A percentile compares a stretch with the other conserved stretches of the same genome.
Evolutionary conservation across 1,140 invertebrate genomes (phyloP).

Genomic region (Thaumetopoea pityocampa): DNA sequence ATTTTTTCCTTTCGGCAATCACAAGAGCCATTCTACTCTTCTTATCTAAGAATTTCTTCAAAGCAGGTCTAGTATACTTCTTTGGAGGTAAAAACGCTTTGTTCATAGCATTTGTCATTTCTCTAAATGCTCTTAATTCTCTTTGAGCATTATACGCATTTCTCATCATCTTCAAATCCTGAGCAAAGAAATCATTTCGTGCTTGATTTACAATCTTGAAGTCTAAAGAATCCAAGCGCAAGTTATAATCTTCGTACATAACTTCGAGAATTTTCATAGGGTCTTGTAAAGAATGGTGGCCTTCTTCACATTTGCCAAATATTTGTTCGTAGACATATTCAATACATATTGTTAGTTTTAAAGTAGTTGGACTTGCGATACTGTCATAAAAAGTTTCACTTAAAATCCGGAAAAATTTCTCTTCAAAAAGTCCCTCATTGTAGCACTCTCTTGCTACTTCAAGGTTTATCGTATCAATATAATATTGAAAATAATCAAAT

Average conservation of each 20-base stretch:
- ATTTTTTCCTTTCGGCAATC: constrained; percentile 42
- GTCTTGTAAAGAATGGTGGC: constrained; percentile 74
- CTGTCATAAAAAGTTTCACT: constrained; percentile 60
- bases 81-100: constrained; percentile 75
- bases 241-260: constrained; percentile 77
- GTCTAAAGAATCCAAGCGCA: constrained; percentile 77
- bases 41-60: constrained; percentile 46
- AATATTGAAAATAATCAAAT: constrained; percentile 63
- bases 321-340: constrained; percentile 81
- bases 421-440: constrained; percentile 50
- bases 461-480: constrained; percentile 54
- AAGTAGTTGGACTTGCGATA: constrained; percentile 76
- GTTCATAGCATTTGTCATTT: constrained; percentile 72
- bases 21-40: constrained; percentile 38
- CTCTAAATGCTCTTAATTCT: constrained; percentile 76
- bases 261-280: constrained; percentile 79
- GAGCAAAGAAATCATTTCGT: constrained; percentile 76
- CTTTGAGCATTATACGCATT: constrained; percentile 77
- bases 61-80: constrained; percentile 39
- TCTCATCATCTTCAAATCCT: constrained; percentile 77
- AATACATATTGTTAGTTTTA: constrained; percentile 78
- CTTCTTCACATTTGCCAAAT: constrained; percentile 75
- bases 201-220: constrained; percentile 76
- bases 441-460: constrained; percentile 54
- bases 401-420: constrained; percentile 60